Evolutionary conservation across 2,797 vertebrate genomes (phyloP).

Genomic region (Lepidocolaptes lacrymiger): DNA sequence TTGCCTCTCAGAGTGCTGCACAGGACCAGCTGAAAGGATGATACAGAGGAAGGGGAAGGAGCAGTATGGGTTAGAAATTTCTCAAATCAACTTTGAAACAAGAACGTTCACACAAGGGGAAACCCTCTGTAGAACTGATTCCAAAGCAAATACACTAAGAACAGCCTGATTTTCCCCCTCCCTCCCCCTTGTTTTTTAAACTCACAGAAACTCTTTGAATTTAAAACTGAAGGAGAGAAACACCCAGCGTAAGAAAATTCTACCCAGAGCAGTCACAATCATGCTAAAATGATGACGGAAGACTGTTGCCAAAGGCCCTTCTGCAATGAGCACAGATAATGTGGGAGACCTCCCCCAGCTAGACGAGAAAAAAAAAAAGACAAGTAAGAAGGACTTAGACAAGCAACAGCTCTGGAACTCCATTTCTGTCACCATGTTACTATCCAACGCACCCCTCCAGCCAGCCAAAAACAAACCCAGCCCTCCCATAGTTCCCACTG

Average conservation of each 20-base stretch:
- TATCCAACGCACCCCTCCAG: not conserved
- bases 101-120: not conserved
- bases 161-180: not conserved
- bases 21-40: not conserved
- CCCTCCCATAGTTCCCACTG: fast-evolving
- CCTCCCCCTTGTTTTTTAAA: not conserved
- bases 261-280: not conserved
- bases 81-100: not conserved
- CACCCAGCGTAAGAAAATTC: not conserved
- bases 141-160: not conserved
- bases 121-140: not conserved
- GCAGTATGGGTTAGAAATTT: not conserved
- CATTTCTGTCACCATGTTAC: not conserved
- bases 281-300: not conserved
- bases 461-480: not conserved
- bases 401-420: not conserved
- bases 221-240: not conserved
- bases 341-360: not conserved
- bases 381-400: not conserved
- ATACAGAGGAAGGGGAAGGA: not conserved
- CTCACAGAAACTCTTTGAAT: not conserved
- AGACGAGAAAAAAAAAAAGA: not conserved
- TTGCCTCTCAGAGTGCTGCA: not conserved
- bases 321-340: not conserved
- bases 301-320: not conserved